Evolutionary conservation across 1,140 invertebrate species (phyloP).

Genomic region (Sitodiplosis mosellana): DNA sequence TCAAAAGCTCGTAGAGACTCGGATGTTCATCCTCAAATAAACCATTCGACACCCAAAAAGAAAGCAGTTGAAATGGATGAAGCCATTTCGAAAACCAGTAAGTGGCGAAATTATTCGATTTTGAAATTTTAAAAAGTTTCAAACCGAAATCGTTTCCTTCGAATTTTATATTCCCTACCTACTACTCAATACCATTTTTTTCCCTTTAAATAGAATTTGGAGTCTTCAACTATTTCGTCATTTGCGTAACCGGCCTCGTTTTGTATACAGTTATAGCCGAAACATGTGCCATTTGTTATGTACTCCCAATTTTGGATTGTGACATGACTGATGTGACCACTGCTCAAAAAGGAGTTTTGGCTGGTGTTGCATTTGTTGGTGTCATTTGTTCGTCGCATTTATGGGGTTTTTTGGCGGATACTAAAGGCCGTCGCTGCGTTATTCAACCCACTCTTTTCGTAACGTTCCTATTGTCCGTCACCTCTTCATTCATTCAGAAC

Average conservation of each 20-base stretch:
- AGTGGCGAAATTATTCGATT: no score
- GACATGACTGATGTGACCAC: conserved; percentile 20
- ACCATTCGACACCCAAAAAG: no score
- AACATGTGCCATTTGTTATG: conserved; percentile 21
- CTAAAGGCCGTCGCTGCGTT: conserved; percentile 45
- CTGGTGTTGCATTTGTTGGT: conserved; percentile 19
- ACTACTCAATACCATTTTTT: no score
- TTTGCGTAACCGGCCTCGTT: neutral
- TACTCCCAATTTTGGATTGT: conserved; percentile 24
- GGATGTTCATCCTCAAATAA: no score
- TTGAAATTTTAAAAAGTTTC: no score
- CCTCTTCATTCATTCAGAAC: conserved; percentile 38
- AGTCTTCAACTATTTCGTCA: neutral
- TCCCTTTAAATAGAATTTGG: neutral
- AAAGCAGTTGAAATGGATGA: no score
- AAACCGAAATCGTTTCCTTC: no score
- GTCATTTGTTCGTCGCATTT: conserved; percentile 30
- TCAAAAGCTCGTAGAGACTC: no score
- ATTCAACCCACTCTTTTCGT: conserved; percentile 45
- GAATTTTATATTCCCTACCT: no score
- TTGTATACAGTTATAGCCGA: conserved; percentile 7
- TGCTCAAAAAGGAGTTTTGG: conserved; percentile 17
- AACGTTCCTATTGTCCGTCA: conserved; percentile 40
- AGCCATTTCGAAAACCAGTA: no score
- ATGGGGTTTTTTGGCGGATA: conserved; percentile 67